Percentiles rank a stretch among this genome's conserved stretches.
Conservation (phyloP, 1,140 invertebrate genomes). For the Sarcophaga peregrina region DNA sequence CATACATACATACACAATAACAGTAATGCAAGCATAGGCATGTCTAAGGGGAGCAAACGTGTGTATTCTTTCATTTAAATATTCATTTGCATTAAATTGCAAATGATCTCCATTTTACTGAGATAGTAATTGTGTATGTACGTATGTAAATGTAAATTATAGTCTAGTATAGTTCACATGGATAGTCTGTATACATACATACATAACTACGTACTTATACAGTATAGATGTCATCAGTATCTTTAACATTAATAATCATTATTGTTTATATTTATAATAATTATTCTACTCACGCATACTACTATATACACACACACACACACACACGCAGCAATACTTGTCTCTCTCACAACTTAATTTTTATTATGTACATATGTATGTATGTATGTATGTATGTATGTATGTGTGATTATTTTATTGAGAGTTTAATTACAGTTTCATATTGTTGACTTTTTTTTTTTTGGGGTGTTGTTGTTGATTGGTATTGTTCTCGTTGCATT, state of each 20-base stretch:
- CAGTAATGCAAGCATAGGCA: too few species aligned
- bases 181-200: neutral
- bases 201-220: neutral
- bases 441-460: conserved; percentile 40
- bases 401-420: conserved; percentile 30
- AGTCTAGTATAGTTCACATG: too few species aligned
- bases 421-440: conserved; percentile 37
- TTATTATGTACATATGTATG: too few species aligned
- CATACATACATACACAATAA: too few species aligned
- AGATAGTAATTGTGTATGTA: neutral
- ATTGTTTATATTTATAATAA: neutral
- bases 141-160: neutral
- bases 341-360: neutral
- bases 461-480: neutral
- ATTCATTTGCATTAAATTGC: neutral
- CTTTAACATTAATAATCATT: conserved; percentile 25
- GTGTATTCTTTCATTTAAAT: too few species aligned
- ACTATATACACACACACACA: neutral
- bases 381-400: neutral
- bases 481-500: too few species aligned
- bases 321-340: neutral
- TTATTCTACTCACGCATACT: neutral
- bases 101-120: neutral
- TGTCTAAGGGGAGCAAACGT: too few species aligned
- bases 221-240: conserved; percentile 35